Conservation (phyloP, 2,113 vertebrate genomes). For the Notarius quadriscutis region DNA sequence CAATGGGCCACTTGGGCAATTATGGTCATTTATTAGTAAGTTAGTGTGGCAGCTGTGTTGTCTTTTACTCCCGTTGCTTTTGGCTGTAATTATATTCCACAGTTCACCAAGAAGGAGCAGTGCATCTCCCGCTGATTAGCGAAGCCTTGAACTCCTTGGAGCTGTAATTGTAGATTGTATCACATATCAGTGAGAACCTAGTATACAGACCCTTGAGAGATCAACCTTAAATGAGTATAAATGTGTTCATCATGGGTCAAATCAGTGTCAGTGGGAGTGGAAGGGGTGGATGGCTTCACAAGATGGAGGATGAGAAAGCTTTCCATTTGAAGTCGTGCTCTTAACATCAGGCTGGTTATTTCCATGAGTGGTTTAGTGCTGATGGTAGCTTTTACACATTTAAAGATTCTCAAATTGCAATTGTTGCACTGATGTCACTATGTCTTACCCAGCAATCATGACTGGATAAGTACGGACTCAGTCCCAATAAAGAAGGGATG, state of each 20-base stretch:
- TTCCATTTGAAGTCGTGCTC: background rate
- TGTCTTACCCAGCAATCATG: background rate
- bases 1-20: slow-evolving; percentile 19
- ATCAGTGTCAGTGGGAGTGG: slow-evolving; percentile 2
- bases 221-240: slow-evolving; percentile 29
- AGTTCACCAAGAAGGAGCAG: slow-evolving; percentile 39
- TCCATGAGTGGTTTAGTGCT: background rate
- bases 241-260: slow-evolving; percentile 26
- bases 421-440: background rate
- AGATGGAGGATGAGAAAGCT: background rate
- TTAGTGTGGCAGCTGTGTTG: slow-evolving; percentile 37
- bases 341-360: background rate
- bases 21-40: slow-evolving; percentile 44
- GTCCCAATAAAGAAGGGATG: background rate
- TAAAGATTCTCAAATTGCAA: background rate
- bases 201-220: background rate
- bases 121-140: slow-evolving; percentile 2
- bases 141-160: slow-evolving; percentile 12
- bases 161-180: slow-evolving; percentile 30
- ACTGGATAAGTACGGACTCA: background rate
- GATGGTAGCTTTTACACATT: background rate
- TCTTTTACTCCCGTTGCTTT: slow-evolving; percentile 20
- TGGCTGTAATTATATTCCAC: slow-evolving; percentile 40
- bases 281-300: background rate
- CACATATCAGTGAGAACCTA: background rate